phyloP scores from a whole-genome alignment of 2,797 vertebrate genomes.

The Periophthalmus magnuspinnatus region DNA sequence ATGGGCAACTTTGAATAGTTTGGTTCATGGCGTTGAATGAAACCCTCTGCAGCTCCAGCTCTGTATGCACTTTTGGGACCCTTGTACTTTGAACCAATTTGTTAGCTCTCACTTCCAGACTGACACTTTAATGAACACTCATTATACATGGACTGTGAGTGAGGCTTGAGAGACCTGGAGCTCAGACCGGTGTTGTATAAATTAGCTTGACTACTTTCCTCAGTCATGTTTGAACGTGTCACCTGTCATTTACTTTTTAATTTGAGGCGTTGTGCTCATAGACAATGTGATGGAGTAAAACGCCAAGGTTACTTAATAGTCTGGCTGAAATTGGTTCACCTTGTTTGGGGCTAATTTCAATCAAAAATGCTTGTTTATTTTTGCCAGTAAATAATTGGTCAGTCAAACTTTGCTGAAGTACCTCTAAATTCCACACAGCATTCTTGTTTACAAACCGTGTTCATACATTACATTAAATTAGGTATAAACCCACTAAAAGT shows the following conservation, averaged over 20 bases:
- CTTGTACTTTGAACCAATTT: neutral
- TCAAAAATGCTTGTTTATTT: neutral
- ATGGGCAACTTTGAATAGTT: conserved; percentile 10
- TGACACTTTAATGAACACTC: conserved; percentile 15
- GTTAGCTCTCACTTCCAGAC: neutral
- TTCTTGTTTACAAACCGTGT: too few relatives aligned
- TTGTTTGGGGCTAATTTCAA: neutral
- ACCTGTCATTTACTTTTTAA: conserved; percentile 2
- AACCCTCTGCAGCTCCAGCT: conserved; percentile 6
- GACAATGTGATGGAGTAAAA: neutral
- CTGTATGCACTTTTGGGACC: conserved; percentile 10
- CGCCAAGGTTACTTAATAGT: neutral
- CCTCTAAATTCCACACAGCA: too few relatives aligned
- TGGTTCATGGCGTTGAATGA: conserved; percentile 5
- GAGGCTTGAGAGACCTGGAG: conserved; percentile 7
- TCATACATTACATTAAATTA: neutral
- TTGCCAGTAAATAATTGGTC: neutral
- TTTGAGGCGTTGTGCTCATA: neutral
- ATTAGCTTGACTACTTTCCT: conserved; percentile 10
- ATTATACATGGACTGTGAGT: conserved; percentile 16
- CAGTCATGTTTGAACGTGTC: conserved; percentile 6
- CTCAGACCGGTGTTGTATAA: conserved; percentile 2
- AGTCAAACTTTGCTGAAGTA: neutral
- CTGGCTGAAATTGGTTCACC: neutral
- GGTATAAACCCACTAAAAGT: conserved; percentile 3